Evolutionary conservation across 2,797 vertebrate genomes (phyloP).

Genomic region (Ispidina lecontei): DNA sequence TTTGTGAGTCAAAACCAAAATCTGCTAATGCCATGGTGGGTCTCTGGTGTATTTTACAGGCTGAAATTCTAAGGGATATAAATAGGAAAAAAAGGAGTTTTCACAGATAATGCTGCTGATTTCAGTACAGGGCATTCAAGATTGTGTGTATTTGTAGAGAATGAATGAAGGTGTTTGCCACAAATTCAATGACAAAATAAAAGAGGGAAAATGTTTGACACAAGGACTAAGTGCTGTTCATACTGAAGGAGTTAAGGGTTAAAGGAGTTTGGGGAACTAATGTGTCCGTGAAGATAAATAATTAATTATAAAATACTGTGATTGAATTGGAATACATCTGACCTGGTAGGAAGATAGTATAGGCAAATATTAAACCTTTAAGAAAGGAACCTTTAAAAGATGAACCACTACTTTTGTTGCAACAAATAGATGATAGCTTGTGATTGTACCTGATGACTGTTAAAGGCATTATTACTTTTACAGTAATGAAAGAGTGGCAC

Average conservation of each 20-base stretch:
- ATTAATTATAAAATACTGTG: not conserved
- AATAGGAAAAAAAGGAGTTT: not conserved
- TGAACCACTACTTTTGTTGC: not conserved
- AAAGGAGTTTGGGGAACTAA: not conserved
- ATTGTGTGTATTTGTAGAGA: not conserved
- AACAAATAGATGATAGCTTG: accelerated
- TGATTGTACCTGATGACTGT: not conserved
- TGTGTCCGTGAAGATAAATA: not conserved
- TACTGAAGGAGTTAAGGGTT: not conserved
- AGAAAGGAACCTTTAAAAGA: not conserved
- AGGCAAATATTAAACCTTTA: not conserved
- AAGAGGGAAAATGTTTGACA: not conserved
- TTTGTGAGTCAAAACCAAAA: not conserved
- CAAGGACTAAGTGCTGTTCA: not conserved
- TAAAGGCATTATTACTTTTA: not conserved
- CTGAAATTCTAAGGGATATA: not conserved
- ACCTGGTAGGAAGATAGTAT: not conserved
- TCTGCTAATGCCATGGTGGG: not conserved
- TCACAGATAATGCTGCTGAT: not conserved
- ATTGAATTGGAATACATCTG: not conserved
- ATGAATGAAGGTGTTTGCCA: not conserved
- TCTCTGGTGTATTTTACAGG: not conserved
- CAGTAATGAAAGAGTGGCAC: not conserved
- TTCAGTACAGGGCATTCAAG: not conserved
- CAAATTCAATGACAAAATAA: not conserved